Percentiles rank a stretch among this genome's conserved stretches.
phyloP scores from a whole-genome alignment of 2,113 vertebrate genomes.

The Sebastes schlegelii region DNA sequence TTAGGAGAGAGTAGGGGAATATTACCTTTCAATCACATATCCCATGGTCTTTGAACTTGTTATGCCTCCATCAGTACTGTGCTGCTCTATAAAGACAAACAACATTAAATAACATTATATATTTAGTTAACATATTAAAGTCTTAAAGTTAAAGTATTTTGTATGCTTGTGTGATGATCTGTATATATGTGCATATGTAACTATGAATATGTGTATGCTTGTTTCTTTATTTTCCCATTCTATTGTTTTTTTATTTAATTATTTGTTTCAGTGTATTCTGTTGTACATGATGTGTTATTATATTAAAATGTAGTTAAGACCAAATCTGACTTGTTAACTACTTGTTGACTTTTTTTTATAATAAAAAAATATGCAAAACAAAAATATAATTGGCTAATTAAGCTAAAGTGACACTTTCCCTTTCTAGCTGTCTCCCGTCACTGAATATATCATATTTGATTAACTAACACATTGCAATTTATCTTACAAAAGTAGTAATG shows the following conservation, averaged over 20 bases:
- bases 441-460: neutral
- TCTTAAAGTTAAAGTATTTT: too few relatives aligned
- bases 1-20: fast-evolving
- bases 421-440: neutral
- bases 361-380: neutral
- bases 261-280: too few relatives aligned
- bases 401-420: neutral
- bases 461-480: neutral
- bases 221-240: too few relatives aligned
- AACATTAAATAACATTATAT: neutral
- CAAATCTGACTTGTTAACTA: neutral
- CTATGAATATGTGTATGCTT: too few relatives aligned
- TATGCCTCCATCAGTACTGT: neutral
- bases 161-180: too few relatives aligned
- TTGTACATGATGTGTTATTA: too few relatives aligned
- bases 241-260: too few relatives aligned
- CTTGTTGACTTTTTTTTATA: neutral
- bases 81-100: neutral
- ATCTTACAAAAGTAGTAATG: neutral
- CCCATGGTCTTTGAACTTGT: neutral
- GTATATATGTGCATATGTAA: too few relatives aligned
- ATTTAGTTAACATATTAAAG: too few relatives aligned
- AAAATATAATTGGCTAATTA: neutral
- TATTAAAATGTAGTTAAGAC: neutral
- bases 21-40: fast-evolving